These are phyloP conservation scores for Aplodontia rufa DNA, from an alignment of 2,113 vertebrate genomes.

Conservation along the genomic window DNA sequence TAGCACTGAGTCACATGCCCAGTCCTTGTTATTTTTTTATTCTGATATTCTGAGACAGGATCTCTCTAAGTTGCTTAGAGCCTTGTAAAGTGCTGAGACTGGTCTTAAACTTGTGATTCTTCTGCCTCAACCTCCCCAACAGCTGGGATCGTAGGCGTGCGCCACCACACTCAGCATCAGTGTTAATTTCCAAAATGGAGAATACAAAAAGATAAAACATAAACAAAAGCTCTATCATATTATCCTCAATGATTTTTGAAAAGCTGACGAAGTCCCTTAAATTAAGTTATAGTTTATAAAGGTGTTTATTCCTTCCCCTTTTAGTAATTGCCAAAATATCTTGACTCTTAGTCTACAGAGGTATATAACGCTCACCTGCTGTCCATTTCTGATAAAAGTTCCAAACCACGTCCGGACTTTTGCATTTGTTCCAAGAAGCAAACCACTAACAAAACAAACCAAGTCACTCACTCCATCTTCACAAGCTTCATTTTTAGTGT, in stretches of 20 bases:
- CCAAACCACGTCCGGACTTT: constrained; percentile 99
- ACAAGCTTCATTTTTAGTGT: constrained; percentile 91
- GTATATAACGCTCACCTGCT: constrained; percentile 89
- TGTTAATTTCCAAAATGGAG: constrained; percentile 20
- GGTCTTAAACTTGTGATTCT: too few species aligned
- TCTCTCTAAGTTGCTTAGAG: too few species aligned
- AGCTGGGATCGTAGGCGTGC: neutral
- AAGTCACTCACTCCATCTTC: constrained; percentile 97
- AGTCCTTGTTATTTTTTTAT: too few species aligned
- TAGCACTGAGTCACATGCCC: too few species aligned
- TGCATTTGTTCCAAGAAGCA: constrained; percentile 96
- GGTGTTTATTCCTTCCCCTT: neutral
- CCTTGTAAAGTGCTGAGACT: too few species aligned
- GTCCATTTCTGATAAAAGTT: constrained; percentile 97
- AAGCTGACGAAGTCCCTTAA: constrained; percentile 3
- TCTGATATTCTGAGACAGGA: too few species aligned
- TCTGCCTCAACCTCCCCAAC: too few species aligned
- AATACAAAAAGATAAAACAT: constrained; percentile 33
- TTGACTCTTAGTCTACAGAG: neutral
- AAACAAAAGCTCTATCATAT: constrained; percentile 4
- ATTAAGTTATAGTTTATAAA: neutral
- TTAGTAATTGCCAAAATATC: neutral
- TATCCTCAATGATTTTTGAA: neutral
- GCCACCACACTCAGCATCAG: neutral
- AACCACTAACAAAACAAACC: constrained; percentile 96